A percentile compares a stretch with the other conserved stretches of the same genome.
These are phyloP conservation scores for Aythya fuligula DNA, from an alignment of 2,797 vertebrate genomes.

Conservation along the genomic window DNA sequence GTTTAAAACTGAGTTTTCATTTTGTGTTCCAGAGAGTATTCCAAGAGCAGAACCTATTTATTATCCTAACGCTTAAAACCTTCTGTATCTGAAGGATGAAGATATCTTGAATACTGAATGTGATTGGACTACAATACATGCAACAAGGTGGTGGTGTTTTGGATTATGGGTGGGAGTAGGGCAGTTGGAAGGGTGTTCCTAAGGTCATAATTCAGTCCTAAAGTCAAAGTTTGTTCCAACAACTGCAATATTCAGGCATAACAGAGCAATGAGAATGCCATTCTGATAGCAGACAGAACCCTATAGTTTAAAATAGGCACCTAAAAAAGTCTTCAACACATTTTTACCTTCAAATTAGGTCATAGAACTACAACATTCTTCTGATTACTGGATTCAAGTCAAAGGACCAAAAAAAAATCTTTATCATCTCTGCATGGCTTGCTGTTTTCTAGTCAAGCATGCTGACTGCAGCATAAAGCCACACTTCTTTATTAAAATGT, in stretches of 20 bases:
- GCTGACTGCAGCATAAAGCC: slow-evolving; percentile 65
- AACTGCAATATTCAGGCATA: not conserved
- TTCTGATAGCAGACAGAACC: not conserved
- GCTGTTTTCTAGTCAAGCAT: slow-evolving; percentile 55
- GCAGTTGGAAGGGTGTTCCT: not conserved
- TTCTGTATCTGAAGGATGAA: not conserved
- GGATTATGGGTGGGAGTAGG: not conserved
- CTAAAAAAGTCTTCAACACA: not conserved
- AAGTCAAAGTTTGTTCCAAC: not conserved
- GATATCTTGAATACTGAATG: not conserved
- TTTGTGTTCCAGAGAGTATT: not conserved
- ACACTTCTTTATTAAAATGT: slow-evolving; percentile 71
- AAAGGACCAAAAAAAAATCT: slow-evolving; percentile 41
- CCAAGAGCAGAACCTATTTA: not conserved
- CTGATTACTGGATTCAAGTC: slow-evolving; percentile 61
- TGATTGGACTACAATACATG: not conserved
- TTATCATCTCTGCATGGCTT: slow-evolving; percentile 42
- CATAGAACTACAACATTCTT: slow-evolving; percentile 54
- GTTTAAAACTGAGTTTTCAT: not conserved
- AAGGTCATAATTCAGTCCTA: not conserved
- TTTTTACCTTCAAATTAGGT: slow-evolving; percentile 59
- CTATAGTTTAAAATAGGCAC: slow-evolving; percentile 28
- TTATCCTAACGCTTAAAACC: not conserved
- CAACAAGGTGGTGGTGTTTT: not conserved
- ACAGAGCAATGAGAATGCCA: not conserved